A percentile compares a stretch with the other conserved stretches of the same genome.
Evolutionary conservation across 64 coral and sea anemone species (phyloP).

Genomic region (Anthopleura sola): DNA sequence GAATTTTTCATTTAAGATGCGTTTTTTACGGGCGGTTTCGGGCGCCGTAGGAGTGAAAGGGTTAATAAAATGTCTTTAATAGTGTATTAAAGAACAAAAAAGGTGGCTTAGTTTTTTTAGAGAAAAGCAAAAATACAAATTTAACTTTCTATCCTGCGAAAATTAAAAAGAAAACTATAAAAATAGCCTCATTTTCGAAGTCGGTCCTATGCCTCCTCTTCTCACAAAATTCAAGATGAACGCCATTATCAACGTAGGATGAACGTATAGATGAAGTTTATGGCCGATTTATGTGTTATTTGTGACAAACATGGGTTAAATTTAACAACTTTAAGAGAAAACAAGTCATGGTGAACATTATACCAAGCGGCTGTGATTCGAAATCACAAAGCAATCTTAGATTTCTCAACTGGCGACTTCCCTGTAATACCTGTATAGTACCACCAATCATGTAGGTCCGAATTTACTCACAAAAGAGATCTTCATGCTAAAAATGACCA

Average conservation of each 20-base stretch:
- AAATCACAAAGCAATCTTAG: conserved; percentile 35
- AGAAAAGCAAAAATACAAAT: not conserved
- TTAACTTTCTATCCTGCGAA: not conserved
- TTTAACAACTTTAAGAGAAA: conserved; percentile 31
- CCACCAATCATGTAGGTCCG: conserved; percentile 51
- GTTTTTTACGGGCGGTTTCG: no score
- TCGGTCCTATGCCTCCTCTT: not conserved
- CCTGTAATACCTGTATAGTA: conserved; percentile 50
- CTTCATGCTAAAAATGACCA: conserved; percentile 10
- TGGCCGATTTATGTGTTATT: not conserved
- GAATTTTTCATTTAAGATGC: no score
- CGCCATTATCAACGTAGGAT: not conserved
- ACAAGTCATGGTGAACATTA: conserved; percentile 29
- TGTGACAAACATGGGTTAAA: not conserved
- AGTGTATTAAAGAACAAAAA: no score
- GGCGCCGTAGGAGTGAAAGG: no score
- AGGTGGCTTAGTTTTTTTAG: no score
- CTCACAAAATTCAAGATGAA: not conserved
- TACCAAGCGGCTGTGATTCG: conserved; percentile 21
- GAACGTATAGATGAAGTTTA: not conserved
- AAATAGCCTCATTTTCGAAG: not conserved
- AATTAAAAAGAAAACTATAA: not conserved
- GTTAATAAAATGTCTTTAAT: no score
- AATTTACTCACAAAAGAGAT: conserved; percentile 63
- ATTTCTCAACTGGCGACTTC: conserved; percentile 48